These are phyloP conservation scores for Pachyrhynchus sulphureomaculatus DNA, from an alignment of 1,140 invertebrate species.

Conservation along the genomic window DNA sequence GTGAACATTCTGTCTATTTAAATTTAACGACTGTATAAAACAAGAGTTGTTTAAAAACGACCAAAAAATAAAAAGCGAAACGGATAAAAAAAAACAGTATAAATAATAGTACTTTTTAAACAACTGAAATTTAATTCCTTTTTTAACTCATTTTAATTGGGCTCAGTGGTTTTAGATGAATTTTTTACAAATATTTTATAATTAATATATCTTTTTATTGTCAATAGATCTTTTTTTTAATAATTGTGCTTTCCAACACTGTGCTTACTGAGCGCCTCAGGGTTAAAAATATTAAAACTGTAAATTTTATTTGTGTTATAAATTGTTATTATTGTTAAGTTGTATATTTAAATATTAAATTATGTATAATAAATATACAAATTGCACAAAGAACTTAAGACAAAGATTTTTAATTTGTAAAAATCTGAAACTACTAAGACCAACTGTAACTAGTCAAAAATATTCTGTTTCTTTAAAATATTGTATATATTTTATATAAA, in stretches of 20 bases:
- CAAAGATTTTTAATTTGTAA: constrained; percentile 15
- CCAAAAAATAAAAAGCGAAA: constrained; percentile 11
- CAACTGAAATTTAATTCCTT: constrained; percentile 8
- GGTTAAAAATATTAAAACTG: constrained; percentile 23
- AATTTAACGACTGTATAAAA: constrained; percentile 20
- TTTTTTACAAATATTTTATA: constrained; percentile 25
- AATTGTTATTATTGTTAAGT: constrained; percentile 37
- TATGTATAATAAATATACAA: constrained; percentile 42
- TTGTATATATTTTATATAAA: constrained; percentile 40
- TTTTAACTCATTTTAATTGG: constrained; percentile 17
- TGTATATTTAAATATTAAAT: constrained; percentile 42
- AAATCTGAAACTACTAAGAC: constrained; percentile 33
- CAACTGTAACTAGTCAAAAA: constrained; percentile 43
- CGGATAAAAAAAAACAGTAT: neutral
- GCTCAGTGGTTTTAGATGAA: constrained; percentile 10
- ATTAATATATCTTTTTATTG: constrained; percentile 26
- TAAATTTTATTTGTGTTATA: constrained; percentile 28
- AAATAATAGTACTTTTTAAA: constrained; percentile 20
- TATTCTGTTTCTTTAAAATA: constrained; percentile 35
- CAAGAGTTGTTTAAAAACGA: neutral
- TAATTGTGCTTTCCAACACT: constrained; percentile 7
- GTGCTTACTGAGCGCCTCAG: constrained; percentile 1
- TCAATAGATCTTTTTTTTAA: constrained; percentile 15
- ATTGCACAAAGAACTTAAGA: constrained; percentile 9
- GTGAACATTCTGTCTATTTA: constrained; percentile 34